Evolutionary conservation across 2,113 vertebrate species (phyloP).

Genomic region (Tachysurus vachellii): DNA sequence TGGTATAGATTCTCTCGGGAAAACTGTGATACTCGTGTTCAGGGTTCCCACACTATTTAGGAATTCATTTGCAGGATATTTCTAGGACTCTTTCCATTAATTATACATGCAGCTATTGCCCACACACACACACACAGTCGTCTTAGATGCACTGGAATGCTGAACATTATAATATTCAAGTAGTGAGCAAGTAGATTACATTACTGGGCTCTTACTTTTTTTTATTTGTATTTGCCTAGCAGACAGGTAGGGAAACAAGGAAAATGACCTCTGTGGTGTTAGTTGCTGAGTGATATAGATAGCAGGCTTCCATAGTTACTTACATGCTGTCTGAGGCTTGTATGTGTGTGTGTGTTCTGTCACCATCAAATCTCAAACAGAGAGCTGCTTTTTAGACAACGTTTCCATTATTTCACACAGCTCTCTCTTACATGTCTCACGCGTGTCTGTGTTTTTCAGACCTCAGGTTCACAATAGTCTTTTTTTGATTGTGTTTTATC

Average conservation of each 20-base stretch:
- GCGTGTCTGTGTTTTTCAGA: background rate
- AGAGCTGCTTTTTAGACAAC: conserved; percentile 39
- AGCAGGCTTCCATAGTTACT: background rate
- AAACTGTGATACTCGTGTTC: background rate
- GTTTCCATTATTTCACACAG: conserved; percentile 40
- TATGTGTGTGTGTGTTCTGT: background rate
- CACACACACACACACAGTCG: background rate
- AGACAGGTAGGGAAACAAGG: background rate
- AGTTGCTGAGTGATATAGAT: background rate
- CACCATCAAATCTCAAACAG: conserved; percentile 1
- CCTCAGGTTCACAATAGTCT: conserved; percentile 34
- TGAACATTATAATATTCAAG: background rate
- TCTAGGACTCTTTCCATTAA: background rate
- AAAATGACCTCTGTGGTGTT: background rate
- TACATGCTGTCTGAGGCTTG: background rate
- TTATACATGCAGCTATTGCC: background rate
- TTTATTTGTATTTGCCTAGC: background rate
- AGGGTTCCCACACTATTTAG: conserved; percentile 15
- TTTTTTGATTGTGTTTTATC: background rate
- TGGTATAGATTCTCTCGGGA: background rate
- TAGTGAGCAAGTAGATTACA: background rate
- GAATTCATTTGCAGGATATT: background rate
- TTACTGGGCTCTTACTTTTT: background rate
- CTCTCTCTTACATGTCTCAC: conserved; percentile 29
- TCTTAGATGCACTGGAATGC: background rate